Evolutionary conservation across 2,888 invertebrate genomes (phyloP).

Genomic region (Melieria picta): DNA sequence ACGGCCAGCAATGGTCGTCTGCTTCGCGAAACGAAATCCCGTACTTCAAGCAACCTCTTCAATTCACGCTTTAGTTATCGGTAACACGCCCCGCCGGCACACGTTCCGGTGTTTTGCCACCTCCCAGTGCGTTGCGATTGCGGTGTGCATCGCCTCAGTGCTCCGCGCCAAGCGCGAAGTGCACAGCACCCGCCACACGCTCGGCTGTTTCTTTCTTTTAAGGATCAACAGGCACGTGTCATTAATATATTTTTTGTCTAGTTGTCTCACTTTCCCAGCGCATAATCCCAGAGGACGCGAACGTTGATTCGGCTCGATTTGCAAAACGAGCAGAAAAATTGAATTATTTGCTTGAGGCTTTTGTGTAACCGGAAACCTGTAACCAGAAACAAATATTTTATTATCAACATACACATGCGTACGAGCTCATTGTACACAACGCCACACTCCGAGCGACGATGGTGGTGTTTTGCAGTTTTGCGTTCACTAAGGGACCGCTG

Average conservation of each 20-base stretch:
- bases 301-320: constrained; percentile 39
- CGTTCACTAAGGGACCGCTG: constrained; percentile 37
- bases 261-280: constrained; percentile 33
- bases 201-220: constrained; percentile 28
- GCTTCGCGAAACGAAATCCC: background rate
- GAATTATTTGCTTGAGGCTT: constrained; percentile 63
- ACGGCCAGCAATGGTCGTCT: too few relatives aligned
- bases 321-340: constrained; percentile 63
- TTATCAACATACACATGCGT: constrained; percentile 44
- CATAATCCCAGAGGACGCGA: constrained; percentile 48
- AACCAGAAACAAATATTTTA: constrained; percentile 62
- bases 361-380: constrained; percentile 49
- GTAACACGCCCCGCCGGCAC: background rate
- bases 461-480: constrained; percentile 53
- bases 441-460: constrained; percentile 12
- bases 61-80: background rate
- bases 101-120: constrained; percentile 17
- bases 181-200: constrained; percentile 11
- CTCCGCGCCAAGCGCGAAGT: too few relatives aligned
- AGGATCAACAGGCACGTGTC: constrained; percentile 52
- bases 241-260: constrained; percentile 41
- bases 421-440: constrained; percentile 24
- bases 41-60: background rate
- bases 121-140: background rate
- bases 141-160: too few relatives aligned